Percentiles rank a stretch among this genome's conserved stretches.
Conservation (phyloP, 1,140 invertebrate species). For the Olivierus martensii region DNA sequence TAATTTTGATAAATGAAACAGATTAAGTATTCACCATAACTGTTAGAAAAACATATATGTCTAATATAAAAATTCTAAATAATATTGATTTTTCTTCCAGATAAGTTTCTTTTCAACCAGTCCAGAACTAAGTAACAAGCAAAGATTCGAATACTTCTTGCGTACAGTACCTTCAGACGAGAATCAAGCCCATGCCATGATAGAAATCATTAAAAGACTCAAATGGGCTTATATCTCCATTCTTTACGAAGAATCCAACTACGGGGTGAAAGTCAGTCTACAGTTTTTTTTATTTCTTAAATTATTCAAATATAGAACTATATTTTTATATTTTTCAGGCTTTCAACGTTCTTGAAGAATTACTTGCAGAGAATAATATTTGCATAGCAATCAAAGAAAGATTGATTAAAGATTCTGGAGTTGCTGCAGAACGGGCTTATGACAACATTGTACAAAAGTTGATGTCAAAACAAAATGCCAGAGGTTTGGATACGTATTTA, state of each 20-base stretch:
- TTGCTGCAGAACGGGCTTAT: conserved; percentile 71
- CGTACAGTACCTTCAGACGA: conserved; percentile 89
- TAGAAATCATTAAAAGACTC: conserved; percentile 70
- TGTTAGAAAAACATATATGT: no score
- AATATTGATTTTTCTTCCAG: no score
- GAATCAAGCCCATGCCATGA: conserved; percentile 89
- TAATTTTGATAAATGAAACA: no score
- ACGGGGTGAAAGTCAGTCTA: no score
- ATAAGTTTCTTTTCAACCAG: conserved; percentile 92
- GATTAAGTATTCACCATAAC: no score
- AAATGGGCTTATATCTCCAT: conserved; percentile 90
- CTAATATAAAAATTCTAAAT: no score
- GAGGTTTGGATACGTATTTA: no score
- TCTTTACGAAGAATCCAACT: conserved; percentile 92
- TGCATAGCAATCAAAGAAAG: conserved; percentile 90
- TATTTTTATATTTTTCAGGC: conserved; percentile 69
- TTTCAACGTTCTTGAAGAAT: conserved; percentile 77
- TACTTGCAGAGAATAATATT: conserved; percentile 61
- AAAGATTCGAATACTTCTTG: conserved; percentile 87
- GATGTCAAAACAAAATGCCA: conserved; percentile 63
- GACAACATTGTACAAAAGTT: conserved; percentile 73
- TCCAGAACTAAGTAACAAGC: conserved; percentile 84
- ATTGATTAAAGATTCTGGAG: conserved; percentile 86
- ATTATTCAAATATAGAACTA: no score
- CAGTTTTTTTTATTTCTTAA: no score